Conservation (phyloP, 2,888 invertebrate species). For the Tipula unca region DNA sequence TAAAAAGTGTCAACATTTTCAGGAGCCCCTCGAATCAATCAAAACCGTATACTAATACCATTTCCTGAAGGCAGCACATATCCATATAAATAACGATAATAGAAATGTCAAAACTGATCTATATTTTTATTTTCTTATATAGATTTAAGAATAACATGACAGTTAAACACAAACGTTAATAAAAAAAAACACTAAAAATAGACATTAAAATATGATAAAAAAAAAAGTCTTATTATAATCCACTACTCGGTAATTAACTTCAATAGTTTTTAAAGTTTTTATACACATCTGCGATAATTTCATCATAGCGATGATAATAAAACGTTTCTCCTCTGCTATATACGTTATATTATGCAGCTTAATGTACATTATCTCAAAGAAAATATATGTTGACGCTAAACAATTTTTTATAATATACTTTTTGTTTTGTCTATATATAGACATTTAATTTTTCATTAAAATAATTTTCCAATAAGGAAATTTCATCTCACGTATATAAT, state of each 20-base stretch:
- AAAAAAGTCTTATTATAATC: not conserved
- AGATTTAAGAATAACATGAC: not conserved
- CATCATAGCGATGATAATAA: not conserved
- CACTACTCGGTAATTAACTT: not conserved
- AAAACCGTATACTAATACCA: not conserved
- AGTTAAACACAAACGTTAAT: not conserved
- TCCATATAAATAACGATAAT: not conserved
- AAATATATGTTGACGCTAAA: not conserved
- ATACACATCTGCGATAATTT: not conserved
- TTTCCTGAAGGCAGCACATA: not conserved
- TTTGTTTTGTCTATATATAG: not conserved
- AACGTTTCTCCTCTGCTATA: not conserved
- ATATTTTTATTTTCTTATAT: not conserved
- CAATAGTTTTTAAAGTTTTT: not conserved
- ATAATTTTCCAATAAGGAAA: not conserved
- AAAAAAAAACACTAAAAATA: not conserved
- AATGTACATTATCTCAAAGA: not conserved
- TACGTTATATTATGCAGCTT: not conserved
- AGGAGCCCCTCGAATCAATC: not conserved
- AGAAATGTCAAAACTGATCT: not conserved
- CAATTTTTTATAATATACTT: not conserved
- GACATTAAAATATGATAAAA: conserved; percentile 3
- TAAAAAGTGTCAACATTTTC: not conserved
- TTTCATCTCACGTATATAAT: not conserved
- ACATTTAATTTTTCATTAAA: not conserved